phyloP scores from a whole-genome alignment of 2,888 invertebrate species.

The Leistus spinibarbis region DNA sequence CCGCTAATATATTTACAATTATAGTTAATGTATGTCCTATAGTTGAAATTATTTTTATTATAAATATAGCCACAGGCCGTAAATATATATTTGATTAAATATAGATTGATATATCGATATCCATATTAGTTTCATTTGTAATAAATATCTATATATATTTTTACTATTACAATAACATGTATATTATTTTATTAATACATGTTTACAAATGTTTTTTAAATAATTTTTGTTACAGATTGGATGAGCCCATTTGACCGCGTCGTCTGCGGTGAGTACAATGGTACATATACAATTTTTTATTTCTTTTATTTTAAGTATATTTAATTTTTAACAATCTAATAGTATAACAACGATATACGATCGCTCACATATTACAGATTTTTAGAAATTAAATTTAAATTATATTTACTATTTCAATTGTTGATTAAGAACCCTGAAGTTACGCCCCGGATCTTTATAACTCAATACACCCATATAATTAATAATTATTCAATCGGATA shows the following conservation, averaged over 20 bases:
- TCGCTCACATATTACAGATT: conserved; percentile 2
- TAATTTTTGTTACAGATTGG: conserved; percentile 80
- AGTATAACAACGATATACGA: background rate
- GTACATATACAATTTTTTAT: conserved; percentile 55
- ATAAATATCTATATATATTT: background rate
- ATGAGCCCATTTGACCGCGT: conserved; percentile 94
- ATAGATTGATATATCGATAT: too few species aligned
- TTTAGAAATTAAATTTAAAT: background rate
- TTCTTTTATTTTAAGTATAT: conserved; percentile 56
- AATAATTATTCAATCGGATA: background rate
- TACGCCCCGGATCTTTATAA: background rate
- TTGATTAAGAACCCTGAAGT: background rate
- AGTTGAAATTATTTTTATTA: too few species aligned
- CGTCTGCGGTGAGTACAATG: conserved; percentile 92
- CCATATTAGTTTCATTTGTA: background rate
- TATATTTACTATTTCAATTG: too few species aligned
- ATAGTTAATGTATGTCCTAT: too few species aligned
- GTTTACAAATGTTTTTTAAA: background rate
- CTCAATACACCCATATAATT: background rate
- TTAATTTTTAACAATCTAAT: conserved; percentile 4
- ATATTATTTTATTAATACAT: background rate
- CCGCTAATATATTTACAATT: too few species aligned
- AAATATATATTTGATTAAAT: too few species aligned
- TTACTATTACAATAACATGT: background rate
- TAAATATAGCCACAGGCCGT: too few species aligned